phyloP scores from a whole-genome alignment of 1,140 invertebrate species.

The Drosophila aff. region DNA sequence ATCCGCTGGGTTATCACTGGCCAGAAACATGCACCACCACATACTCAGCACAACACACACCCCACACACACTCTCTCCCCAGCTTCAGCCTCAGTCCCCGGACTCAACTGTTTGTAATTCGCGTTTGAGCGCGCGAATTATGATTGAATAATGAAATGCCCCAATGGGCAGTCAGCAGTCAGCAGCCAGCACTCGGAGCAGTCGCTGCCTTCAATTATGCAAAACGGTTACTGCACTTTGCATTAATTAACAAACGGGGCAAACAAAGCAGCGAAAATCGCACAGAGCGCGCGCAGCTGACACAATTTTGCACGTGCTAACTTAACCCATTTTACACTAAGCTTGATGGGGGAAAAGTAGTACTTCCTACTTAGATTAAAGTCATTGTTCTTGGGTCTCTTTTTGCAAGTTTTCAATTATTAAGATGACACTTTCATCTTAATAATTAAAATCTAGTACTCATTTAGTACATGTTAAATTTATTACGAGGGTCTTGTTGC shows the following conservation, averaged over 20 bases:
- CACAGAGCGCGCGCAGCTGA: slow-evolving; percentile 29
- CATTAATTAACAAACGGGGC: slow-evolving; percentile 72
- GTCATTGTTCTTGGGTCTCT: background rate
- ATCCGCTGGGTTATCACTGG: slow-evolving; percentile 72
- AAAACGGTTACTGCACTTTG: slow-evolving; percentile 81
- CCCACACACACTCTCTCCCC: slow-evolving; percentile 6
- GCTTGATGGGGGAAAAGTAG: background rate
- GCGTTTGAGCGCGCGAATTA: slow-evolving; percentile 75
- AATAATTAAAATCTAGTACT: background rate
- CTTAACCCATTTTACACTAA: slow-evolving; percentile 28
- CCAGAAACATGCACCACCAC: slow-evolving; percentile 52
- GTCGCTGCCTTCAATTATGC: slow-evolving; percentile 72
- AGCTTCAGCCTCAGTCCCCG: background rate
- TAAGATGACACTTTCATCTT: background rate
- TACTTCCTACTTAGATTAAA: slow-evolving; percentile 25
- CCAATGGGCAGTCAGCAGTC: slow-evolving; percentile 47
- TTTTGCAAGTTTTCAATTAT: background rate
- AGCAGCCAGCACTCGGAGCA: slow-evolving; percentile 10
- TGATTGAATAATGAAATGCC: slow-evolving; percentile 79
- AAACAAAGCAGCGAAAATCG: slow-evolving; percentile 43
- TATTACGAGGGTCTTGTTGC: no score
- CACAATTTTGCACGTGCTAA: slow-evolving; percentile 57
- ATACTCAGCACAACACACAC: slow-evolving; percentile 21
- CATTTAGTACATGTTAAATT: no score
- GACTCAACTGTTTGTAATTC: slow-evolving; percentile 65